phyloP scores from a whole-genome alignment of 2,113 vertebrate species.

The Sisor rabdophorus region DNA sequence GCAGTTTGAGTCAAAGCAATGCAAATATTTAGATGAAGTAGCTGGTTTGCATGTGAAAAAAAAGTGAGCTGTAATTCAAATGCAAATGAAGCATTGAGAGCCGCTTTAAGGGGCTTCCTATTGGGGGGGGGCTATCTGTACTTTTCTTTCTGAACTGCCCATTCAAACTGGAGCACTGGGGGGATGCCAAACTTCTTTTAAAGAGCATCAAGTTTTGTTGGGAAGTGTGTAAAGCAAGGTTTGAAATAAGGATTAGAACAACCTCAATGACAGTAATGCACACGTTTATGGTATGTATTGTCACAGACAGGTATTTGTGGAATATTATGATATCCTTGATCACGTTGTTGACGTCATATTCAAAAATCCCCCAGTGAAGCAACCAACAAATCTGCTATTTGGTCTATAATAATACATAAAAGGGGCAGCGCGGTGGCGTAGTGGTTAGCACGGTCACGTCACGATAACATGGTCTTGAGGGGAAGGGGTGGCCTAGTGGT shows the following conservation, averaged over 20 bases:
- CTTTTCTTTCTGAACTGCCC: constrained; percentile 31
- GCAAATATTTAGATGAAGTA: constrained; percentile 56
- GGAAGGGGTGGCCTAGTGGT: no score
- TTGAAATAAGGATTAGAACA: constrained; percentile 27
- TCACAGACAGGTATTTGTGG: not conserved
- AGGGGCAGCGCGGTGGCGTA: no score
- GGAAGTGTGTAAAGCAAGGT: constrained; percentile 26
- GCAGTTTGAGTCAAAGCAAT: constrained; percentile 52
- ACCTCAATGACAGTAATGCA: not conserved
- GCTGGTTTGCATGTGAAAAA: constrained; percentile 53
- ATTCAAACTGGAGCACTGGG: constrained; percentile 6
- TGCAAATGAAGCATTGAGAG: constrained; percentile 50
- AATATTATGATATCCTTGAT: not conserved
- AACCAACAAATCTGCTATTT: no score
- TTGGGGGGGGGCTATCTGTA: constrained; percentile 34
- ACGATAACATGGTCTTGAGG: no score
- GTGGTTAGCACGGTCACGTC: no score
- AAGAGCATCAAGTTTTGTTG: constrained; percentile 26
- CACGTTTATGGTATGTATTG: not conserved
- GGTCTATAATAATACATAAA: no score
- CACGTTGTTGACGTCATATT: no score
- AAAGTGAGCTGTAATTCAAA: constrained; percentile 46
- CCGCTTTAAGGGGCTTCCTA: constrained; percentile 45
- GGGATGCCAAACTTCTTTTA: not conserved
- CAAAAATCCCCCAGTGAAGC: no score